Conservation (phyloP, 2,113 vertebrate genomes). For the Echinops telfairi region DNA sequence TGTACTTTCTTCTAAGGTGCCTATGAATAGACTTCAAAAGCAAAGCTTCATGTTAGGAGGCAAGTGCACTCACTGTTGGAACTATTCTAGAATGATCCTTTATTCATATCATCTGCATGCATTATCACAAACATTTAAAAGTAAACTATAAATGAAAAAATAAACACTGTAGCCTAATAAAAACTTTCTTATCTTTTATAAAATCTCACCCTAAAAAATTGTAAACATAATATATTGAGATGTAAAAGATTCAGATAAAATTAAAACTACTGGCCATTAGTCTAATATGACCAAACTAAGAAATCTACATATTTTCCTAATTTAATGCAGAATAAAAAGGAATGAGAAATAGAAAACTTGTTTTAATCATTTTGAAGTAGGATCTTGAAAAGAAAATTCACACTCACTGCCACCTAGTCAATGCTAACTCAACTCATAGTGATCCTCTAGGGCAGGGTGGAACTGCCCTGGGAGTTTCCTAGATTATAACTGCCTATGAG, state of each 20-base stretch:
- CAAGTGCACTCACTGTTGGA: background rate
- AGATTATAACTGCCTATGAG: background rate
- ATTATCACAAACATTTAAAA: slow-evolving; percentile 16
- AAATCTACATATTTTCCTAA: slow-evolving; percentile 24
- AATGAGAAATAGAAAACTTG: slow-evolving; percentile 29
- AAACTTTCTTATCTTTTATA: background rate
- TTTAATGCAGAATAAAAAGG: slow-evolving; percentile 38
- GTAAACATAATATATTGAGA: slow-evolving; percentile 1
- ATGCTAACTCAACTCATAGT: no score
- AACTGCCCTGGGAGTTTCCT: background rate
- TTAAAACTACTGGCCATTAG: slow-evolving; percentile 11
- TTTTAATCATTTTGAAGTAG: slow-evolving; percentile 39
- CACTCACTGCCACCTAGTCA: no score
- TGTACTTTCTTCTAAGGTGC: background rate
- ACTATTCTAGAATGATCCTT: background rate
- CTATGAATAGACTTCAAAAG: no score
- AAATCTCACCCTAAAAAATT: slow-evolving; percentile 11
- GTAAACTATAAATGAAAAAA: slow-evolving; percentile 56
- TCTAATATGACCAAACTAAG: background rate
- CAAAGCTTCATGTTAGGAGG: background rate
- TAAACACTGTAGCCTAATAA: background rate
- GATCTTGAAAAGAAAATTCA: background rate
- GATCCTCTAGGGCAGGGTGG: no score
- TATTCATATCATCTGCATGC: background rate
- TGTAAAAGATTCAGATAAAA: slow-evolving; percentile 17